Evolutionary conservation across 2,888 invertebrate species (phyloP), one percentile per base, ranked within the genome.

Genomic region (Onthophagus sagittarius): DNA sequence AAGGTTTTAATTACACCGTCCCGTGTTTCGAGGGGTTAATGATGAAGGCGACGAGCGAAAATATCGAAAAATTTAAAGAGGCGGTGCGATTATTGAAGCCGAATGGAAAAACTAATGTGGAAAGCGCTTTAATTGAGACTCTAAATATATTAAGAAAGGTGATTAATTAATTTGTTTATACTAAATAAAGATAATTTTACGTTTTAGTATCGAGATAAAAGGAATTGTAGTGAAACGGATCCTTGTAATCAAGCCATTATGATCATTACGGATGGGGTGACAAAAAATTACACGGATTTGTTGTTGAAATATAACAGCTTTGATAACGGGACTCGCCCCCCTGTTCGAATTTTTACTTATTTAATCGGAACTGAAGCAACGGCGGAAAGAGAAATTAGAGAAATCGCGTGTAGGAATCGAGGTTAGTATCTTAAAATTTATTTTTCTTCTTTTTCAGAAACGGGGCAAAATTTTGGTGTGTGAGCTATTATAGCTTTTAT

Each of bases 351-450:
- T 73, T 99, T 99, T 85, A 97, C 98, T 0, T 99, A 96, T 86
- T 88, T 99, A 15, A 92, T 99, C 76, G 99, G 99, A 0, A 92
- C 94, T 82, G 98, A 99, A 86, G 95, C 96, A 5, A 92, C 93
- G 3, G 97, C 97, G 82, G 93, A 94, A 0, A 88, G 91, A 63
- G 96, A 97, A 85, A 94, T 97, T 72, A 92, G 92, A 80, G 94
- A 94, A 92, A 97, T 99, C 93, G 97, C 99, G 0, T 99, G 99
- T 83, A 88, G 91, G 67, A 99, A 99, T 86, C 91, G 97, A 87
- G 97, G 95, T 91, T 84, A 81, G 74, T 78, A 67, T 7, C 2
- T n/a, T n/a, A n/a, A n/a, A n/a, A n/a, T n/a, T n/a, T n/a, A n/a
- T n/a, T n/a, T n/a, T n/a, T n/a, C n/a, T n/a, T n/a, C n/a, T n/a